Evolutionary conservation across 2,888 invertebrate species (phyloP).

Genomic region (Sussaba pulchella): DNA sequence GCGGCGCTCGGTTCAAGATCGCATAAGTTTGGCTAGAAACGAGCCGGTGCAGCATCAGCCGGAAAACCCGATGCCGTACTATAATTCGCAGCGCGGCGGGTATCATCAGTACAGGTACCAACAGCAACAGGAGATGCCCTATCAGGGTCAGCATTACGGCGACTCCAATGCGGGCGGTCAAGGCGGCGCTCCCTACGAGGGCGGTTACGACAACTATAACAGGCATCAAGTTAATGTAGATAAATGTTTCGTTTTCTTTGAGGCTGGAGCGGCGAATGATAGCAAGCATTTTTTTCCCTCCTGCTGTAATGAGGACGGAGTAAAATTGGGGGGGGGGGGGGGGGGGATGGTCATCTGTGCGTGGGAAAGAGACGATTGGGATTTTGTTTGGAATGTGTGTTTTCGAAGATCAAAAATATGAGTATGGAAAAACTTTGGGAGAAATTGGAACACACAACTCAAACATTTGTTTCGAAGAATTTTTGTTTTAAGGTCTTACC

Average conservation of each 20-base stretch:
- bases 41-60: slow-evolving; percentile 62
- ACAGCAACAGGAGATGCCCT: slow-evolving; percentile 70
- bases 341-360: no score
- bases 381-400: no score
- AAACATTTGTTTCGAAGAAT: no score
- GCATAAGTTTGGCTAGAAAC: slow-evolving; percentile 75
- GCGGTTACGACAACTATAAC: slow-evolving; percentile 73
- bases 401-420: no score
- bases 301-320: no score
- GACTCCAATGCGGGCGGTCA: slow-evolving; percentile 58
- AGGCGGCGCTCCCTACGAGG: slow-evolving; percentile 65
- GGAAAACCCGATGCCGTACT: slow-evolving; percentile 67
- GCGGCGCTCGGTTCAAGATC: slow-evolving; percentile 77
- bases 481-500: no score
- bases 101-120: slow-evolving; percentile 65
- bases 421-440: no score
- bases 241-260: background rate
- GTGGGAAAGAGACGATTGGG: no score
- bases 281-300: background rate
- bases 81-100: slow-evolving; percentile 9
- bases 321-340: no score
- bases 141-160: slow-evolving; percentile 66
- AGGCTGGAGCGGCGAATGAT: background rate
- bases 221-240: slow-evolving; percentile 72
- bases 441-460: no score